Evolutionary conservation across 2,113 vertebrate genomes (phyloP).

Genomic region (human (Homo sapiens)): GRCh38 chr4:77535001-77535500

Average conservation of each 20-base stretch:
- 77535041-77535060: neutral
- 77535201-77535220: neutral
- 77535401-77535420: neutral
- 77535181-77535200: neutral
- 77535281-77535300: neutral
- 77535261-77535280: neutral
- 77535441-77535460: neutral
- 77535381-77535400: neutral
- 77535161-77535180: too few species aligned
- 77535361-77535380: neutral
- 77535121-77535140: neutral
- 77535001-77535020: neutral
- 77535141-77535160: neutral
- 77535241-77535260: neutral
- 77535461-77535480: neutral
- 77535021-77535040: neutral
- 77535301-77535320: slow-evolving; percentile 33
- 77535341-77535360: neutral
- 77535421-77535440: neutral
- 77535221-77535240: neutral
- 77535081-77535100: neutral
- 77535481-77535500: neutral
- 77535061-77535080: neutral
- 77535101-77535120: neutral
- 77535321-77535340: neutral